Percentiles rank a stretch among this genome's conserved stretches.
Evolutionary conservation across 2,888 invertebrate genomes (phyloP).

Genomic region (Chrysodeixis includens): DNA sequence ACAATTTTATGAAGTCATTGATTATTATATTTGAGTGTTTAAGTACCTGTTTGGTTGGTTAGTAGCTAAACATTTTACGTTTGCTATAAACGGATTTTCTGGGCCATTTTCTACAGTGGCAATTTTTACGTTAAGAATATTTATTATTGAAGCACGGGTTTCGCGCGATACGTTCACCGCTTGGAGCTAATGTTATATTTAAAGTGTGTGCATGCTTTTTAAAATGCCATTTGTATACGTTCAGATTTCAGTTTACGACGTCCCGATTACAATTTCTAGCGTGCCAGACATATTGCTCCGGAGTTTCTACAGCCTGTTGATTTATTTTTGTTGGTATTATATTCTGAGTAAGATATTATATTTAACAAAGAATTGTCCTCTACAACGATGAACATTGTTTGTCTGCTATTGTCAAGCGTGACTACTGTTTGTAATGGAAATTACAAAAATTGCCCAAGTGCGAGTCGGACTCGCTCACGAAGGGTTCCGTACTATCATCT

Average conservation of each 20-base stretch:
- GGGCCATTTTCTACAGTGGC: neutral
- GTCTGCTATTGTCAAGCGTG: too few species aligned
- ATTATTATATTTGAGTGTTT: too few species aligned
- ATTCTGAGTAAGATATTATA: too few species aligned
- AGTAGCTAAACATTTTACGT: too few species aligned
- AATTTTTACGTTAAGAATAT: conserved; percentile 40
- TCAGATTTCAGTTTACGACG: conserved; percentile 20
- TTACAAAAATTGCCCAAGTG: too few species aligned
- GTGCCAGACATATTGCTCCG: neutral
- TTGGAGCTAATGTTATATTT: conserved; percentile 36
- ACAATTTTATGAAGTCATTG: too few species aligned
- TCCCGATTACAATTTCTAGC: neutral
- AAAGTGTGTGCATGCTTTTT: conserved; percentile 21
- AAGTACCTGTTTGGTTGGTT: too few species aligned
- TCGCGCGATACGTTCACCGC: conserved; percentile 27
- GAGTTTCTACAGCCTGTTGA: neutral
- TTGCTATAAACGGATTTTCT: conserved; percentile 13
- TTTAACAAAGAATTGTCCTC: too few species aligned
- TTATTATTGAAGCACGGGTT: conserved; percentile 41
- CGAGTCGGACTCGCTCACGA: too few species aligned
- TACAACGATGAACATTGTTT: too few species aligned
- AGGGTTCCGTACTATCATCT: too few species aligned
- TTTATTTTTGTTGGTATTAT: neutral
- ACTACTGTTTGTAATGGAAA: too few species aligned
- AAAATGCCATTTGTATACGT: conserved; percentile 11